Evolutionary conservation across 2,888 invertebrate species (phyloP).

Genomic region (Meandrusa payeni): DNA sequence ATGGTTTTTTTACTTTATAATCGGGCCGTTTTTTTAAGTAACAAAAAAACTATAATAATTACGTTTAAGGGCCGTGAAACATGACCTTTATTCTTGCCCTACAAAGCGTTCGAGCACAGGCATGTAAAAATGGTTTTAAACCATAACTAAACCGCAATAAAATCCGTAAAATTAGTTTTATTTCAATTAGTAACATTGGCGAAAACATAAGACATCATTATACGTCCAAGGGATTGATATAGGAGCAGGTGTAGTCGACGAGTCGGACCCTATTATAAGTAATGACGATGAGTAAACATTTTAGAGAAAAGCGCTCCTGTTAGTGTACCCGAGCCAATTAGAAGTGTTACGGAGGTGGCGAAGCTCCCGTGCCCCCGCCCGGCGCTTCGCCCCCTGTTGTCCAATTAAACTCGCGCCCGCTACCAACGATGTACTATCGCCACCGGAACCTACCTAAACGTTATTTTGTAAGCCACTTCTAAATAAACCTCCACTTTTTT

Average conservation of each 20-base stretch:
- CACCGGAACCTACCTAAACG: conserved; percentile 50
- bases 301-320: conserved; percentile 58
- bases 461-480: conserved; percentile 75
- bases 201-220: no score
- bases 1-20: no score
- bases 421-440: conserved; percentile 36
- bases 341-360: conserved; percentile 59
- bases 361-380: conserved; percentile 38
- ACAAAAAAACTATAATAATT: conserved; percentile 13
- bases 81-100: no score
- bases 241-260: conserved; percentile 45
- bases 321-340: conserved; percentile 74
- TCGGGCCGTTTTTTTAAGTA: no score
- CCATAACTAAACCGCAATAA: no score
- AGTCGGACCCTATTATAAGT: conserved; percentile 51
- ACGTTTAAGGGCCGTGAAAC: no score
- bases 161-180: no score
- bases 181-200: no score
- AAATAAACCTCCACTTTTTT: conserved; percentile 72
- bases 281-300: conserved; percentile 59
- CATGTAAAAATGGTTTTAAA: no score
- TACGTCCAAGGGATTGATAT: conserved; percentile 15
- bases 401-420: conserved; percentile 69
- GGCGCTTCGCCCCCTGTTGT: conserved; percentile 46
- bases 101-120: no score